phyloP scores from a whole-genome alignment of 2,113 vertebrate species.

The Heloderma charlesbogerti region DNA sequence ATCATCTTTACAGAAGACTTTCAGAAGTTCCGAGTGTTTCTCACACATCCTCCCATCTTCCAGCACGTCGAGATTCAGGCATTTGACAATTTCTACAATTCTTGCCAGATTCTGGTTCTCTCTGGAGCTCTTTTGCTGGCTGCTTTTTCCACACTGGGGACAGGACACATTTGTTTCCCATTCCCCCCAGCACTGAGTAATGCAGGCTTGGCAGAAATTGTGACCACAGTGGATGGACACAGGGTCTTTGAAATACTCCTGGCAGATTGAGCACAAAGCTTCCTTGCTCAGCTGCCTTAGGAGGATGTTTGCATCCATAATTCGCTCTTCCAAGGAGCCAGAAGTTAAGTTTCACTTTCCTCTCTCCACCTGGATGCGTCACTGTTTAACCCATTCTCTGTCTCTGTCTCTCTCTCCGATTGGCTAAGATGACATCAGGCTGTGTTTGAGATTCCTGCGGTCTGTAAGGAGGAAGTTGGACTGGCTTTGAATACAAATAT shows the following conservation, averaged over 20 bases:
- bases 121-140: slow-evolving; percentile 50
- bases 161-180: slow-evolving; percentile 57
- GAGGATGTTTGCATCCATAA: slow-evolving; percentile 37
- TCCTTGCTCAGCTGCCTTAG: slow-evolving; percentile 61
- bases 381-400: neutral
- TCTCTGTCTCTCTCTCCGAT: neutral
- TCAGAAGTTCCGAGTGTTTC: slow-evolving; percentile 64
- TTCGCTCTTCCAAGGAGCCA: slow-evolving; percentile 40
- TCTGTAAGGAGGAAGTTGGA: neutral
- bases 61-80: slow-evolving; percentile 55
- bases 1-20: slow-evolving; percentile 69
- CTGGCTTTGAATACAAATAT: neutral
- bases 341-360: neutral
- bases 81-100: slow-evolving; percentile 67
- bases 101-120: slow-evolving; percentile 70
- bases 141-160: slow-evolving; percentile 68
- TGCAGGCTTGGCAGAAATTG: slow-evolving; percentile 71
- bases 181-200: slow-evolving; percentile 68
- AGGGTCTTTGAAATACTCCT: slow-evolving; percentile 48
- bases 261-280: slow-evolving; percentile 64
- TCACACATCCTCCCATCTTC: slow-evolving; percentile 58
- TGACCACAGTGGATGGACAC: slow-evolving; percentile 72
- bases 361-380: neutral
- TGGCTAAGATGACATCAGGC: neutral
- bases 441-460: neutral